Evolutionary conservation across 2,797 vertebrate species (phyloP).

Genomic region (Microtus californicus): DNA sequence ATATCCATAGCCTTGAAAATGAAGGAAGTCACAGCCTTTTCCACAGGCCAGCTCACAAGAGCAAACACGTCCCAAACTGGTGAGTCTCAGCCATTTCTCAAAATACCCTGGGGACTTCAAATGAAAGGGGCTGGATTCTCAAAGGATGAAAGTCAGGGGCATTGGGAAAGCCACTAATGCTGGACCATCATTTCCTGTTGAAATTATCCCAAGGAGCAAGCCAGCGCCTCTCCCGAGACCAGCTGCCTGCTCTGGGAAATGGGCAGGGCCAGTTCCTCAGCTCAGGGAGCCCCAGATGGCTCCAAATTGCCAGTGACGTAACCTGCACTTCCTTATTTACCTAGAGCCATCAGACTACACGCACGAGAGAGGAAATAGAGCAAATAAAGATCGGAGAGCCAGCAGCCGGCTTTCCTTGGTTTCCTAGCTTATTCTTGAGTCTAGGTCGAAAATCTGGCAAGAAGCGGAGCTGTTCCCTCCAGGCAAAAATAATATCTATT

Average conservation of each 20-base stretch:
- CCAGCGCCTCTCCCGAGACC: not conserved
- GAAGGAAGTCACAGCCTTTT: not conserved
- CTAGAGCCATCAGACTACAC: not conserved
- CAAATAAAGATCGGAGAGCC: not conserved
- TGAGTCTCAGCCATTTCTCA: not conserved
- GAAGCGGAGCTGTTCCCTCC: not conserved
- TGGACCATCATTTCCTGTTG: constrained; percentile 27
- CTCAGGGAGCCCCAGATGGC: not conserved
- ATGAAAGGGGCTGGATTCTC: not conserved
- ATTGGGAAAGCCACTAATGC: not conserved
- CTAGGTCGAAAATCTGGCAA: not conserved
- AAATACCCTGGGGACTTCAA: not conserved
- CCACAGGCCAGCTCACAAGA: not conserved
- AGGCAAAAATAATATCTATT: not conserved
- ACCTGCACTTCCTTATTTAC: constrained; percentile 53
- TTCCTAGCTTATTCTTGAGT: constrained; percentile 33
- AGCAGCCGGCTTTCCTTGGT: not conserved
- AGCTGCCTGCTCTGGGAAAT: constrained; percentile 49
- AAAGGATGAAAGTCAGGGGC: not conserved
- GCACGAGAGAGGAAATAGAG: constrained; percentile 8
- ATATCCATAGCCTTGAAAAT: not conserved
- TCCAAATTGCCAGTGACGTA: not conserved
- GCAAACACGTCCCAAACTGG: not conserved
- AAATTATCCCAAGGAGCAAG: not conserved
- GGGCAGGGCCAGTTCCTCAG: not conserved